A percentile compares a stretch with the other conserved stretches of the same genome.
Evolutionary conservation across 2,113 vertebrate species (phyloP).

Genomic region (Dendropsophus ebraccatus): DNA sequence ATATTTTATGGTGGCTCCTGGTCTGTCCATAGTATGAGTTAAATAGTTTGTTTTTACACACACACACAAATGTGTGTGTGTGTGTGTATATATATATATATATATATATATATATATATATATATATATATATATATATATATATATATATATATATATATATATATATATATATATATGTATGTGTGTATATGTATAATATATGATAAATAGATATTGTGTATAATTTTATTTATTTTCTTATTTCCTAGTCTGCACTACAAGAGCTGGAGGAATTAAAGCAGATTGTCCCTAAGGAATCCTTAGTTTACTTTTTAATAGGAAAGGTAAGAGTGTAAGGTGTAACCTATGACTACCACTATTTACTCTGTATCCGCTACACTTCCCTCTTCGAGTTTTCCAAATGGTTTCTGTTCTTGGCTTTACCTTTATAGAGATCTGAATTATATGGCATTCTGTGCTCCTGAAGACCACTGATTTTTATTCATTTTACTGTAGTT

Average conservation of each 20-base stretch:
- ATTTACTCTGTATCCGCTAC: neutral
- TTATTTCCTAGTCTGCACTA: conserved; percentile 85
- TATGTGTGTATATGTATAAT: too few relatives aligned
- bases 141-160: too few relatives aligned
- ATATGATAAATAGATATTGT: too few relatives aligned
- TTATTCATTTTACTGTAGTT: too few relatives aligned
- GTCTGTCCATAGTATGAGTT: neutral
- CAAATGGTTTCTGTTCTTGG: neutral
- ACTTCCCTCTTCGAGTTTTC: too few relatives aligned
- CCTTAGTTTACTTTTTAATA: conserved; percentile 99
- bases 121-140: too few relatives aligned
- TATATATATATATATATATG: too few relatives aligned
- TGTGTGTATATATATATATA: too few relatives aligned
- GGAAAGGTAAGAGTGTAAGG: conserved; percentile 84
- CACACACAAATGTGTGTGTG: too few relatives aligned
- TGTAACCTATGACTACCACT: too few relatives aligned
- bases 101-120: too few relatives aligned
- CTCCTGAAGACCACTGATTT: too few relatives aligned
- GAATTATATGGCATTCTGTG: neutral
- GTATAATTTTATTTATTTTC: conserved; percentile 47
- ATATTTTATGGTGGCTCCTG: neutral
- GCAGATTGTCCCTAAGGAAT: conserved; percentile 99
- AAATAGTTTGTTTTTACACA: neutral
- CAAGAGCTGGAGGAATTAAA: conserved; percentile 99
- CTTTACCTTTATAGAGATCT: neutral